Evolutionary conservation across 2,797 vertebrate genomes (phyloP).

Genomic region (Tauraco hartlaubi): DNA sequence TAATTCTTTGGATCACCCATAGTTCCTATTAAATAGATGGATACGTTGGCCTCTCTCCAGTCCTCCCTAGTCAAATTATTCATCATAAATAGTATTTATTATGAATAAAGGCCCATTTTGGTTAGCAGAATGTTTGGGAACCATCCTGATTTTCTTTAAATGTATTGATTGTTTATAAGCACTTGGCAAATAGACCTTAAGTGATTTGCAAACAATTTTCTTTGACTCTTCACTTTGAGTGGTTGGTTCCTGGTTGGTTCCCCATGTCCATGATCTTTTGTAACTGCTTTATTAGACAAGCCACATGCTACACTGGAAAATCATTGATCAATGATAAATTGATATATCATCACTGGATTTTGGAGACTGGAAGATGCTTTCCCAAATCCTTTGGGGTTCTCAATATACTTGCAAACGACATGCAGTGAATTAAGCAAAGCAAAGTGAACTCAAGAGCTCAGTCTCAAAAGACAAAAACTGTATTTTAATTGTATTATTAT

Average conservation of each 20-base stretch:
- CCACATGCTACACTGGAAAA: background rate
- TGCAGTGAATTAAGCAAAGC: background rate
- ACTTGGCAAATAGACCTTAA: background rate
- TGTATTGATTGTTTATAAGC: constrained; percentile 7
- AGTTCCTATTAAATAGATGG: constrained; percentile 61
- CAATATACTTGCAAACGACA: background rate
- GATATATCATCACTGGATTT: background rate
- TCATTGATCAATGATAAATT: background rate
- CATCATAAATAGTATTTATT: constrained; percentile 51
- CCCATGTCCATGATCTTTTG: background rate
- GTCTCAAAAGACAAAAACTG: background rate
- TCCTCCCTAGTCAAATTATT: constrained; percentile 53
- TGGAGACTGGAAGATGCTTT: background rate
- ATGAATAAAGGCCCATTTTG: constrained; percentile 47
- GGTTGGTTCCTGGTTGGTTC: background rate
- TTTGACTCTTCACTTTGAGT: background rate
- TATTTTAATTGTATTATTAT: background rate
- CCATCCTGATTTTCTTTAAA: constrained; percentile 40
- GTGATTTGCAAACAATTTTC: constrained; percentile 33
- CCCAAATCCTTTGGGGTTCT: background rate
- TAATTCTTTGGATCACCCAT: constrained; percentile 37
- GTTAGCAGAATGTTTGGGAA: constrained; percentile 36
- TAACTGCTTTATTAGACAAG: background rate
- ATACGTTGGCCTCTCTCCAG: constrained; percentile 57
- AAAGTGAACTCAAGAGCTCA: background rate